These are phyloP conservation scores for Phallusia fumigata DNA, from an alignment of 23 tunicate genomes.

Conservation along the genomic window DNA sequence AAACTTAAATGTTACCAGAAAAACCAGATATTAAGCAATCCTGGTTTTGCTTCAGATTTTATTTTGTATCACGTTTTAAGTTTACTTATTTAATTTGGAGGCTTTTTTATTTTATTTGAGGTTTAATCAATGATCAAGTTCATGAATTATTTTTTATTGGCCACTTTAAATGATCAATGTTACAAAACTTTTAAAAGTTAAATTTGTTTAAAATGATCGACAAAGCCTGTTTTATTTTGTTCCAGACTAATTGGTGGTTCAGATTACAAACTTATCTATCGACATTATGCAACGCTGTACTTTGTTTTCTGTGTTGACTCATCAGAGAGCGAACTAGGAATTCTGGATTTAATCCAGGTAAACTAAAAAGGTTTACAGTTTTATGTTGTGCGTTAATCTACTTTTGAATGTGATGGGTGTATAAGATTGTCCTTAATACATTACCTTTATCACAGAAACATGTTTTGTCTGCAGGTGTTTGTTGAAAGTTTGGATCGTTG, in stretches of 20 bases:
- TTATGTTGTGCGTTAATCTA: neutral
- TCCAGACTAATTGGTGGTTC: constrained; percentile 91
- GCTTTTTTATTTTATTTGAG: no score
- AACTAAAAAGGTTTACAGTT: no score
- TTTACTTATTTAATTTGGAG: no score
- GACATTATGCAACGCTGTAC: constrained; percentile 97
- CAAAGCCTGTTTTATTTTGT: neutral
- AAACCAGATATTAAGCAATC: no score
- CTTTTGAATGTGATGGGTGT: neutral
- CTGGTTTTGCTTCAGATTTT: no score
- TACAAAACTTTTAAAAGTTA: no score
- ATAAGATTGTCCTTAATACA: neutral
- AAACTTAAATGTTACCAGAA: no score
- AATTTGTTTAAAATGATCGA: neutral
- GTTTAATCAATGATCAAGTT: no score
- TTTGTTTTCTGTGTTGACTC: constrained; percentile 99
- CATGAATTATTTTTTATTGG: no score
- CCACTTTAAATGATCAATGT: neutral
- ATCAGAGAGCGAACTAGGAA: constrained; percentile 97
- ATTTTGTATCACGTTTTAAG: no score
- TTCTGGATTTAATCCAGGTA: constrained; percentile 94
- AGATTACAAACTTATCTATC: constrained; percentile 91
- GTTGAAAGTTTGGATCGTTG: constrained; percentile 96
- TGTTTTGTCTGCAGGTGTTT: constrained; percentile 93
- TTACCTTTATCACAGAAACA: no score